Evolutionary conservation across 2,797 vertebrate species (phyloP).

Genomic region (Chiloscyllium punctatum): DNA sequence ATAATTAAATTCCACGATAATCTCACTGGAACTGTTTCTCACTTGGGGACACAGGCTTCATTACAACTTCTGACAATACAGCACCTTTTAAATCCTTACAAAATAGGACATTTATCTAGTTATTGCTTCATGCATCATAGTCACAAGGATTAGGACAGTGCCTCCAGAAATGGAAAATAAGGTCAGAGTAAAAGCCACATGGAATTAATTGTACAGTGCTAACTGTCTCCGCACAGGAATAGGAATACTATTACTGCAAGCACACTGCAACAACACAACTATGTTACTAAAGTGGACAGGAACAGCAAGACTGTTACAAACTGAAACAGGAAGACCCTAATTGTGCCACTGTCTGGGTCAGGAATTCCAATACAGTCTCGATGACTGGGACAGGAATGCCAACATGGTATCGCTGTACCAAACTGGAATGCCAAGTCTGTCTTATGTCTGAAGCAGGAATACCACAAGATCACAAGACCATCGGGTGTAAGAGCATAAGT

Average conservation of each 20-base stretch:
- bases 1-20: not conserved
- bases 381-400: not conserved
- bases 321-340: no score
- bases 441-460: not conserved
- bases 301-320: no score
- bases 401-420: not conserved
- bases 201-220: not conserved
- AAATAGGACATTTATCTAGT: not conserved
- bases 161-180: constrained; percentile 11
- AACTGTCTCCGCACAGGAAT: not conserved
- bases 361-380: not conserved
- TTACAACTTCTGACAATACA: not conserved
- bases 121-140: not conserved
- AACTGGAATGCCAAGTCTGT: not conserved
- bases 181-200: not conserved
- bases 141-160: not conserved
- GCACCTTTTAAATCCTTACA: not conserved
- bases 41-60: not conserved
- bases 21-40: not conserved
- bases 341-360: not conserved
- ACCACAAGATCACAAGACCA: no score
- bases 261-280: not conserved
- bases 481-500: no score
- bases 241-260: not conserved
- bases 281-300: not conserved